Evolutionary conservation across 2,113 vertebrate genomes (phyloP).

Genomic region (Pteruthius melanotis): DNA sequence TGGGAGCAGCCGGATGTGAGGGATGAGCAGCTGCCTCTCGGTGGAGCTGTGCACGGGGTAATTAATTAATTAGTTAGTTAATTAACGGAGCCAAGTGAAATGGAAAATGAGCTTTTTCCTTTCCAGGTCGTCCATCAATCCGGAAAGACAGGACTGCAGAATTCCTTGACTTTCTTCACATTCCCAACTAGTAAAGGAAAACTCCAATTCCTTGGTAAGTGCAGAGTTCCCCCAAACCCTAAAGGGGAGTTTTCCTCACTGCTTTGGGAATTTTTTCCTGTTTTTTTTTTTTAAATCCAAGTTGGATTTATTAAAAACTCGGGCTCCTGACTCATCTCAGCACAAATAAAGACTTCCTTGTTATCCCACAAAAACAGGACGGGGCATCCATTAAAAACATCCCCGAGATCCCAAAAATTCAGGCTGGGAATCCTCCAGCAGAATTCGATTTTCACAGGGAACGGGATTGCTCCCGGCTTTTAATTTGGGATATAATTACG

Average conservation of each 20-base stretch:
- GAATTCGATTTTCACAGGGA: fast-evolving
- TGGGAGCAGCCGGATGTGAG: background rate
- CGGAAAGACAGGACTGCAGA: background rate
- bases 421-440: background rate
- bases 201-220: background rate
- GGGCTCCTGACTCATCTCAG: background rate
- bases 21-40: background rate
- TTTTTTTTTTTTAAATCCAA: background rate
- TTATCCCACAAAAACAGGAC: background rate
- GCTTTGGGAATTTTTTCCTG: too few species aligned
- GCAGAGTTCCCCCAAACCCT: background rate
- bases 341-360: background rate
- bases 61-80: background rate
- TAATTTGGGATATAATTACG: background rate
- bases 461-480: background rate
- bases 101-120: background rate
- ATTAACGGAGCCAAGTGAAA: background rate
- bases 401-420: fast-evolving
- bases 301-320: background rate
- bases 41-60: background rate
- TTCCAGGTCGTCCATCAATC: background rate
- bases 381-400: background rate
- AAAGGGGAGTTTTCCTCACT: background rate
- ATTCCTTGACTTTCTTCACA: background rate
- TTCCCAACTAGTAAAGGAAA: background rate